A percentile compares a stretch with the other conserved stretches of the same genome.
These are phyloP conservation scores for Brachionus koreanus DNA, from an alignment of 1,140 invertebrate species.

Conservation along the genomic window DNA sequence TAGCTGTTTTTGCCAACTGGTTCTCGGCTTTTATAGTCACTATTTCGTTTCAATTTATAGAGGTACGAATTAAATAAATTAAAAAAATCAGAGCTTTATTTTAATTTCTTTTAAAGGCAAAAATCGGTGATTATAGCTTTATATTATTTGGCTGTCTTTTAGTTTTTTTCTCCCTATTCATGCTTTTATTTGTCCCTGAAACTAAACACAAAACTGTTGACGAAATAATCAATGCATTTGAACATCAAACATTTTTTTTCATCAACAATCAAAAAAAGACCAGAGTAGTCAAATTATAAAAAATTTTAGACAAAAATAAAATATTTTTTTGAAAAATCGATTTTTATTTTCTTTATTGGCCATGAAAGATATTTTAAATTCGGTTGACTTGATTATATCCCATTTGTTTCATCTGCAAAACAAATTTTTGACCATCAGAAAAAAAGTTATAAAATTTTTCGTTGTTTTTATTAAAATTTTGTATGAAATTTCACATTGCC, in stretches of 20 bases:
- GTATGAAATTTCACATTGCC: no score
- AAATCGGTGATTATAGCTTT: slow-evolving; percentile 89
- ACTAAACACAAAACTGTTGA: slow-evolving; percentile 98
- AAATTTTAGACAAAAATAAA: neutral
- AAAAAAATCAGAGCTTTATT: neutral
- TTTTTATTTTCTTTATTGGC: no score
- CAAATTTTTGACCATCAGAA: no score
- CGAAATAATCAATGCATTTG: slow-evolving; percentile 68
- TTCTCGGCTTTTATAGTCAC: slow-evolving; percentile 93
- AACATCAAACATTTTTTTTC: slow-evolving; percentile 11
- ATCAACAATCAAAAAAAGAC: neutral
- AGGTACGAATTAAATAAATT: slow-evolving; percentile 51
- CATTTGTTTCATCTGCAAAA: no score
- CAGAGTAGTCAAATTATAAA: neutral
- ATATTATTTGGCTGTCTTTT: slow-evolving; percentile 91
- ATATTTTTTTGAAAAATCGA: no score
- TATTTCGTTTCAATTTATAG: slow-evolving; percentile 76
- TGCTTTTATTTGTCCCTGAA: slow-evolving; percentile 94
- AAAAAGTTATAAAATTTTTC: no score
- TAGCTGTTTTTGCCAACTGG: slow-evolving; percentile 96
- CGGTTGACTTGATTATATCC: no score
- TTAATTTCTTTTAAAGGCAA: slow-evolving; percentile 62
- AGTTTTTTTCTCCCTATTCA: slow-evolving; percentile 93
- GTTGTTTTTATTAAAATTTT: no score
- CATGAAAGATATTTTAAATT: no score